Percentiles rank a stretch among this genome's conserved stretches.
Conservation (phyloP, 2,113 vertebrate species). For the Seriola quinqueradiata region DNA sequence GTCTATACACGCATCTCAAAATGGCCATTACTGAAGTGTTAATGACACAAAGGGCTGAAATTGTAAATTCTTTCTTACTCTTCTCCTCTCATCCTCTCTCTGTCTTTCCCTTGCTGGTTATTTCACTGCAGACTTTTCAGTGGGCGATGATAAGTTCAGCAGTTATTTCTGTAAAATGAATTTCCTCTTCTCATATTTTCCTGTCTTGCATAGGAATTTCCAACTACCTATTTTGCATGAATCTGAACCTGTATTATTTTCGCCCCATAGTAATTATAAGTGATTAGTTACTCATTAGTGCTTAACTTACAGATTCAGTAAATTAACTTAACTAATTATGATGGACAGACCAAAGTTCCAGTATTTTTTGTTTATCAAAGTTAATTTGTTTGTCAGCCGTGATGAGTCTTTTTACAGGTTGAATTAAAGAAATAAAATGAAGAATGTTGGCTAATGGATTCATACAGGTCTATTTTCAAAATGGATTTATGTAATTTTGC, state of each 20-base stretch:
- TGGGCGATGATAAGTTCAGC: slow-evolving; percentile 10
- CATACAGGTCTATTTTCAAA: neutral
- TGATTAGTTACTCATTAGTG: slow-evolving; percentile 1
- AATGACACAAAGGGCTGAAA: slow-evolving; percentile 3
- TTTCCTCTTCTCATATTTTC: slow-evolving; percentile 1
- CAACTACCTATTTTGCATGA: neutral
- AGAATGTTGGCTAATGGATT: neutral
- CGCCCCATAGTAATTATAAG: neutral
- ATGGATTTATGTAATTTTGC: slow-evolving; percentile 16
- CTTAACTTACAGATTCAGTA: neutral
- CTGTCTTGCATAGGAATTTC: neutral
- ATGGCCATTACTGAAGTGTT: slow-evolving; percentile 36
- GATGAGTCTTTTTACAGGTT: neutral
- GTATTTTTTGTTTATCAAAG: neutral
- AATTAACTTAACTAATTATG: slow-evolving; percentile 7
- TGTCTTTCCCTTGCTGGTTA: neutral
- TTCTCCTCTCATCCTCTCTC: neutral
- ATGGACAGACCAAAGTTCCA: neutral
- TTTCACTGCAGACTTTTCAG: slow-evolving; percentile 6
- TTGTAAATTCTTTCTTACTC: slow-evolving; percentile 9
- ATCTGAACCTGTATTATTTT: neutral
- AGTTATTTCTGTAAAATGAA: slow-evolving; percentile 9
- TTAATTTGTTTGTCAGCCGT: neutral
- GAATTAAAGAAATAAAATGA: neutral
- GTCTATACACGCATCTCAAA: slow-evolving; percentile 25